phyloP scores from a whole-genome alignment of 2,797 vertebrate genomes.

The Anabacerthia variegaticeps region DNA sequence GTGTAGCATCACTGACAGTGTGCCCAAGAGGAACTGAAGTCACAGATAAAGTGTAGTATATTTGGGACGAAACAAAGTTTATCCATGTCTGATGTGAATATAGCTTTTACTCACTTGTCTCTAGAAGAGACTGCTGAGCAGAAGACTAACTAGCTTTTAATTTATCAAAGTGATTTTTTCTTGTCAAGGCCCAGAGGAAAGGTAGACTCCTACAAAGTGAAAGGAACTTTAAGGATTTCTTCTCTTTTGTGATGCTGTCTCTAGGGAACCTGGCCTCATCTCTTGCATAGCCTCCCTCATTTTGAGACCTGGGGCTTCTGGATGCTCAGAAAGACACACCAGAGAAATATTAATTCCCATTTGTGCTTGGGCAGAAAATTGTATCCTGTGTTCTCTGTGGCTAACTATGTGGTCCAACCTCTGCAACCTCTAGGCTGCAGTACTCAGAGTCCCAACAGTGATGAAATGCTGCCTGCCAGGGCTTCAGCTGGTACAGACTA shows the following conservation, averaged over 20 bases:
- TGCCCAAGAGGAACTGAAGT: not conserved
- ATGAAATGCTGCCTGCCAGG: not conserved
- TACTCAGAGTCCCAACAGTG: not conserved
- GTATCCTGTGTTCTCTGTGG: not conserved
- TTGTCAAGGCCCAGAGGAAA: not conserved
- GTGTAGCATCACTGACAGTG: not conserved
- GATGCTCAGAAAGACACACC: not conserved
- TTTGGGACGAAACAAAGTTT: not conserved
- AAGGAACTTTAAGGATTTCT: not conserved
- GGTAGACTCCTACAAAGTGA: not conserved
- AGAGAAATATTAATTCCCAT: not conserved
- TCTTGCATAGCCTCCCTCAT: not conserved
- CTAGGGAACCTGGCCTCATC: not conserved
- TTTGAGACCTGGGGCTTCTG: not conserved
- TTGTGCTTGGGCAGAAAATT: not conserved
- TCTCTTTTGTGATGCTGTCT: not conserved
- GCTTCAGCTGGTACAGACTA: not conserved
- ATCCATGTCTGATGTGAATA: not conserved
- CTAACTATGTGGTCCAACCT: not conserved
- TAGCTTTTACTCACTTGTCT: not conserved
- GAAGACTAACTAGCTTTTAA: not conserved
- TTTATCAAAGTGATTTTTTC: not conserved
- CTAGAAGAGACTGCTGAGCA: not conserved
- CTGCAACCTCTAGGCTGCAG: not conserved
- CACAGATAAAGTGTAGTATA: not conserved